Evolutionary conservation across 2,888 invertebrate genomes (phyloP).

Genomic region (Pseudanteris insignis): DNA sequence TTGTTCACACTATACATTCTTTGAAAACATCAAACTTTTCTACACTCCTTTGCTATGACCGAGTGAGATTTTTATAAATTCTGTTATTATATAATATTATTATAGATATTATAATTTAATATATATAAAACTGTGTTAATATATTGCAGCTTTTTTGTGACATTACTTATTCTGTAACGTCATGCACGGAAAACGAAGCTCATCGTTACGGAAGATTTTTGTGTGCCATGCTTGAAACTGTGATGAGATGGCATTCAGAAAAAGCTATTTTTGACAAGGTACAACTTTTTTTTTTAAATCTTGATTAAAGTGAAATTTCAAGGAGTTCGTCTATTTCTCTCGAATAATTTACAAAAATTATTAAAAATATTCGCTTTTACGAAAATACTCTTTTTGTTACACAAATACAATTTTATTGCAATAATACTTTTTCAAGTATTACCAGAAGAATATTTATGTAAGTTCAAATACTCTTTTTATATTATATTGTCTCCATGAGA

Average conservation of each 20-base stretch:
- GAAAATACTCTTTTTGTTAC: too few species aligned
- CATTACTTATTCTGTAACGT: conserved; percentile 95
- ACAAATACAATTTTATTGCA: too few species aligned
- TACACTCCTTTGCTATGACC: conserved; percentile 95
- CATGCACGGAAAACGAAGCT: conserved; percentile 98
- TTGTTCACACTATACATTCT: conserved; percentile 94
- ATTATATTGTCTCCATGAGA: too few species aligned
- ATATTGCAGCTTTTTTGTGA: conserved; percentile 92
- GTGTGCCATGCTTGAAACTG: conserved; percentile 89
- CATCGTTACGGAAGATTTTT: conserved; percentile 91
- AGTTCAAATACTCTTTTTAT: too few species aligned
- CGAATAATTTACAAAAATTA: too few species aligned
- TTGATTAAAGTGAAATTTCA: neutral
- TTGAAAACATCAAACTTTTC: conserved; percentile 97
- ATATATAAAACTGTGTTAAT: too few species aligned
- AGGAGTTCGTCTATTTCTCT: neutral
- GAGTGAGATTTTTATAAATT: conserved; percentile 64
- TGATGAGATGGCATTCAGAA: conserved; percentile 96
- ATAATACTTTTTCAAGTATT: too few species aligned
- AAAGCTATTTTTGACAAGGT: conserved; percentile 87
- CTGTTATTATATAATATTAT: too few species aligned
- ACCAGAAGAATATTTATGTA: too few species aligned
- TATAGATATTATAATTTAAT: too few species aligned
- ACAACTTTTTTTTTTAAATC: conserved; percentile 12
- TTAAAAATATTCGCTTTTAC: too few species aligned